These are phyloP conservation scores for Leuciscus idus DNA, from an alignment of 2,113 vertebrate genomes.

Conservation along the genomic window DNA sequence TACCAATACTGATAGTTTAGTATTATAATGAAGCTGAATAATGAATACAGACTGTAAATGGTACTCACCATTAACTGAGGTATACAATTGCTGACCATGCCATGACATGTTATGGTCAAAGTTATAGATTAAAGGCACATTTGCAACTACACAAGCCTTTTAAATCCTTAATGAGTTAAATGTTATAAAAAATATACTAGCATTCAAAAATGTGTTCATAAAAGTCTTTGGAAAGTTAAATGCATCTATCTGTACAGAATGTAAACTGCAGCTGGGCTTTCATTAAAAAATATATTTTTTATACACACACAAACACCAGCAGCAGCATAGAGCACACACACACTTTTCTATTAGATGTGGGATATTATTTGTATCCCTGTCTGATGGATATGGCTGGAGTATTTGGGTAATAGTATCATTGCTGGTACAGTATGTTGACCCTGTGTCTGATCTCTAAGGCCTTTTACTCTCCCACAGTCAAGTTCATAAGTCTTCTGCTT, in stretches of 20 bases:
- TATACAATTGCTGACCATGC: conserved; percentile 11
- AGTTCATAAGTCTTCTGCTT: not conserved
- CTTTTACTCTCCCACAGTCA: conserved; percentile 15
- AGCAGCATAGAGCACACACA: not conserved
- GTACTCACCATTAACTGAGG: not conserved
- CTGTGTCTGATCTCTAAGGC: conserved; percentile 11
- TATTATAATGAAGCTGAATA: conserved; percentile 4
- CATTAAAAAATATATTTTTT: conserved; percentile 1
- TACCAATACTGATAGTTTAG: not conserved
- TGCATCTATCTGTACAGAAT: conserved; percentile 4
- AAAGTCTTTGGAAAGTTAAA: conserved; percentile 24
- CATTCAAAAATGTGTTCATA: not conserved
- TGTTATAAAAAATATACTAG: not conserved
- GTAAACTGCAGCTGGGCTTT: conserved; percentile 2
- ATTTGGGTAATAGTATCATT: not conserved
- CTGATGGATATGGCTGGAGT: not conserved
- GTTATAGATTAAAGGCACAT: not conserved
- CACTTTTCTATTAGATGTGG: not conserved
- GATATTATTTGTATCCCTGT: not conserved
- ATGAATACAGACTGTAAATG: conserved; percentile 4
- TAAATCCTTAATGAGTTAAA: not conserved
- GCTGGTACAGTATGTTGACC: not conserved
- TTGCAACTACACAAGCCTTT: not conserved
- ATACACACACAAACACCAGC: not conserved
- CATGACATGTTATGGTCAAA: conserved; percentile 48